These are phyloP conservation scores for Pedicia rivosa DNA, from an alignment of 2,888 invertebrate genomes.

Conservation along the genomic window DNA sequence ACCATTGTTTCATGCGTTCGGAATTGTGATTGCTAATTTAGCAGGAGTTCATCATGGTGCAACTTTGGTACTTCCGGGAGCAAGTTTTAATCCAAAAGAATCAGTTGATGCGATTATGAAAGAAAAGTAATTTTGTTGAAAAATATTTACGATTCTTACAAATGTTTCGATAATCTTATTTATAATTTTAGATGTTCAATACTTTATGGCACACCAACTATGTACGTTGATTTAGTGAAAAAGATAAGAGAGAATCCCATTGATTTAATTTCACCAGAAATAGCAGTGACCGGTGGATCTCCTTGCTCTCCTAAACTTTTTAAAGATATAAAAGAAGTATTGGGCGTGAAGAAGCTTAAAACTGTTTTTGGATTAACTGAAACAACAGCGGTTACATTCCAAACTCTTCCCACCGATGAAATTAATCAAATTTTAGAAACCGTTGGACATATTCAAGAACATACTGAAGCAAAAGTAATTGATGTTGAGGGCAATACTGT, in stretches of 20 bases:
- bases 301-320: conserved; percentile 47
- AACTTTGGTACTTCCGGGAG: conserved; percentile 42
- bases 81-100: conserved; percentile 41
- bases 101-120: conserved; percentile 44
- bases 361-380: conserved; percentile 44
- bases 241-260: conserved; percentile 31
- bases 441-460: conserved; percentile 38
- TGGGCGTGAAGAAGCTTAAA: conserved; percentile 34
- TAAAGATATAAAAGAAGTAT: conserved; percentile 32
- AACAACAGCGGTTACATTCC: conserved; percentile 36
- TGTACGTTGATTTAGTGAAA: conserved; percentile 62
- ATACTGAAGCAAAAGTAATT: conserved; percentile 41
- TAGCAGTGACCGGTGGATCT: conserved; percentile 57
- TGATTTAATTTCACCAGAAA: conserved; percentile 31
- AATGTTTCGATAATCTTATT: too few species aligned
- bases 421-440: conserved; percentile 30
- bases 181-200: too few species aligned
- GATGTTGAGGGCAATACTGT: conserved; percentile 43
- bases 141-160: too few species aligned
- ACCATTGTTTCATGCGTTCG: conserved; percentile 73
- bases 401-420: conserved; percentile 33
- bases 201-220: conserved; percentile 68
- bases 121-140: too few species aligned
- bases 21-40: conserved; percentile 44
- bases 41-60: conserved; percentile 40